A percentile compares a stretch with the other conserved stretches of the same genome.
phyloP scores from a whole-genome alignment of 2,113 vertebrate genomes.

The Sinocyclocheilus rhinocerous region DNA sequence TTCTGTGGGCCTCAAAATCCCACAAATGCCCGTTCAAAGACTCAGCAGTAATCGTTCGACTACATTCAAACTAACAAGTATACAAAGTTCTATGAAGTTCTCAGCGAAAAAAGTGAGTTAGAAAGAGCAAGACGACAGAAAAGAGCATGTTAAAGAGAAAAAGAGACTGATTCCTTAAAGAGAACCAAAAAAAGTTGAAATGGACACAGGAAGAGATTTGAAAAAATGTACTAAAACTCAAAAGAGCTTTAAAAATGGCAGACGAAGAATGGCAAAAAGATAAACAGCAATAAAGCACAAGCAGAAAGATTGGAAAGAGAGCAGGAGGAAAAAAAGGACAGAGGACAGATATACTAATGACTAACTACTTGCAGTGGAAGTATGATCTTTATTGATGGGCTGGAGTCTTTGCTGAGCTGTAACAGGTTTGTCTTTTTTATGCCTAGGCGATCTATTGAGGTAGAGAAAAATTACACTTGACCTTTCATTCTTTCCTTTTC shows the following conservation, averaged over 20 bases:
- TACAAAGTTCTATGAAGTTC: constrained; percentile 38
- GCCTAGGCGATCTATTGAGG: constrained; percentile 53
- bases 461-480: constrained; percentile 75
- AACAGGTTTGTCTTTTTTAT: constrained; percentile 64
- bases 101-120: constrained; percentile 29
- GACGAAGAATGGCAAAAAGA: background rate
- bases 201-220: too few species aligned
- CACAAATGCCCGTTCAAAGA: constrained; percentile 56
- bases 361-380: constrained; percentile 51
- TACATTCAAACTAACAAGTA: constrained; percentile 40
- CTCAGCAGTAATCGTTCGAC: constrained; percentile 66
- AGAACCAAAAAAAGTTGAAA: background rate
- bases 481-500: constrained; percentile 67
- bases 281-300: constrained; percentile 11
- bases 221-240: background rate
- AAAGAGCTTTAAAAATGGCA: background rate
- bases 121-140: background rate
- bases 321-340: background rate
- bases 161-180: background rate
- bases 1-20: constrained; percentile 54
- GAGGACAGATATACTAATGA: constrained; percentile 50
- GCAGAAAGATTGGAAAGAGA: background rate
- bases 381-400: constrained; percentile 63
- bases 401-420: constrained; percentile 58
- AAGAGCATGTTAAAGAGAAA: too few species aligned